Percentiles rank a stretch among this genome's conserved stretches.
These are phyloP conservation scores for Graptemys geographica DNA, from an alignment of 2,797 vertebrate genomes.

Conservation along the genomic window DNA sequence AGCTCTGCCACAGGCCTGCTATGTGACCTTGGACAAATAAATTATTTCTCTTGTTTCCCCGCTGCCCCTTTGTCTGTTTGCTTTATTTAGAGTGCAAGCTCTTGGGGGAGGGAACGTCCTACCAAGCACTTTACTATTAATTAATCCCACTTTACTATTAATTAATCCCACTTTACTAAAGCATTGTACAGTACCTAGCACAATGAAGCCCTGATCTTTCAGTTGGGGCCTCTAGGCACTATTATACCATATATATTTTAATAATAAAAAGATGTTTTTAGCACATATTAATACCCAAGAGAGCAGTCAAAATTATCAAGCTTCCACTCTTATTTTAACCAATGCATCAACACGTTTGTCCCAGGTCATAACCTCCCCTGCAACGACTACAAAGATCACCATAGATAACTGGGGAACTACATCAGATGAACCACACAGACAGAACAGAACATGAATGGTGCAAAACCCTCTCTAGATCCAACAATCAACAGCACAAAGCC, in stretches of 20 bases:
- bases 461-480: too few species aligned
- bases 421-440: too few species aligned
- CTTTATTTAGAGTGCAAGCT: background rate
- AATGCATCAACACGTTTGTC: background rate
- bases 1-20: too few species aligned
- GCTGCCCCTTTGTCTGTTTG: background rate
- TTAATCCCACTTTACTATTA: too few species aligned
- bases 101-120: background rate
- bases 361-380: background rate
- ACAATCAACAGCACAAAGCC: too few species aligned
- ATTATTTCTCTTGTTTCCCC: background rate
- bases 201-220: background rate
- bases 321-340: background rate
- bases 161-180: too few species aligned
- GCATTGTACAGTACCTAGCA: background rate
- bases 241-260: background rate
- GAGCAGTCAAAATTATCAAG: background rate
- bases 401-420: too few species aligned
- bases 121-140: fast-evolving
- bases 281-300: background rate
- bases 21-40: background rate
- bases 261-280: background rate
- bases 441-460: too few species aligned
- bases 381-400: background rate
- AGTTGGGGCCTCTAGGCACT: background rate